These are phyloP conservation scores for Hassar affinis DNA, from an alignment of 2,113 vertebrate species.

Conservation along the genomic window DNA sequence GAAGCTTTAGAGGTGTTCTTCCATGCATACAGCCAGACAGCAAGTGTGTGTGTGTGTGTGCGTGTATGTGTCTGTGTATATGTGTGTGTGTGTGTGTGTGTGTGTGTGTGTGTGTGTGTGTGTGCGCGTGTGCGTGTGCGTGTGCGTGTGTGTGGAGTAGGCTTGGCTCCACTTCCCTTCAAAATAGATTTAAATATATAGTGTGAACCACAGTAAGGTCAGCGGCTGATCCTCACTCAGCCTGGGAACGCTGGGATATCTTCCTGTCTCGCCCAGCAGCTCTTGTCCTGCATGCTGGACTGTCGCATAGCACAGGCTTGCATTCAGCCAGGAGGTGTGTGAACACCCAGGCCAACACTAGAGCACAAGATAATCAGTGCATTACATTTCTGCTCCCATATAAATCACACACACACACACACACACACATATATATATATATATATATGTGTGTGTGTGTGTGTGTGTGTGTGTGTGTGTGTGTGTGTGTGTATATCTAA, in stretches of 20 bases:
- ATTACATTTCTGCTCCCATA: conserved; percentile 8
- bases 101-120: conserved; percentile 19
- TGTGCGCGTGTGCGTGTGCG: conserved; percentile 4
- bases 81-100: conserved; percentile 15
- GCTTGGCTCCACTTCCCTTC: conserved; percentile 54
- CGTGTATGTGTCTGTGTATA: conserved; percentile 11
- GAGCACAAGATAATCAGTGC: neutral
- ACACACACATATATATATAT: no score
- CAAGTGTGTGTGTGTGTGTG: conserved; percentile 24
- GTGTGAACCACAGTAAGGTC: conserved; percentile 66
- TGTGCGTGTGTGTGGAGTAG: conserved; percentile 15
- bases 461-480: no score
- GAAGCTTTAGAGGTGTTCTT: conserved; percentile 46
- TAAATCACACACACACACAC: no score
- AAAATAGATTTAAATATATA: conserved; percentile 81
- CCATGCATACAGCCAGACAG: conserved; percentile 11
- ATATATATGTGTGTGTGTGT: no score
- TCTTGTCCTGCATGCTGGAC: conserved; percentile 2
- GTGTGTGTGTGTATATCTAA: no score
- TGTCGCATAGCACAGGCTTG: neutral
- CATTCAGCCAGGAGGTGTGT: conserved; percentile 11
- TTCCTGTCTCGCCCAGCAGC: conserved; percentile 37
- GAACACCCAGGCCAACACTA: neutral
- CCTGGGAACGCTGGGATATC: conserved; percentile 57
- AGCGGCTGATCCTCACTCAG: conserved; percentile 47